Base-by-base conservation (phyloP, 2,888 invertebrate species). In the Torymus aiolomorphi region DNA sequence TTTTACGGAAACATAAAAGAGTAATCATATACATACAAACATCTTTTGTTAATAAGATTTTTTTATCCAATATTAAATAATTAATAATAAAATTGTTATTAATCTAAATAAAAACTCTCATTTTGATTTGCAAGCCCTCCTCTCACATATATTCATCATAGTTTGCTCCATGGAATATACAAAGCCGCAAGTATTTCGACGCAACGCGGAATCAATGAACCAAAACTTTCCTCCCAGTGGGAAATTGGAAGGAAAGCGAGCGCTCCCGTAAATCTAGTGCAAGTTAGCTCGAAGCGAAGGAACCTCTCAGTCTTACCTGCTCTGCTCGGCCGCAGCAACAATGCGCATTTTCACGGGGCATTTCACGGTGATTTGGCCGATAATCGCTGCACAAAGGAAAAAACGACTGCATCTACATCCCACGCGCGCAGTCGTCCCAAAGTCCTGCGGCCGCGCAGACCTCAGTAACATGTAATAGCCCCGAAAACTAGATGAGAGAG, bases 301-400 rank as follows among this genome's bases (percentile, higher is more conserved):
- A n/a, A 54, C 31, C n/a, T 49, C 57, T 8, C 61, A 14, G 62
- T 62, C 67, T 78, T 78, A 78, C 73, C 78, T 78, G 72, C 54
- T 42, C 8, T 42, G 42, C 42, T 42, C 24, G 57, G 61, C 49
- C 2, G 24, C 54, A 5, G 24, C 42, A 65, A 78, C 78, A 78
- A 78, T 74, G 51, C 61, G 49, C 66, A 59, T 61, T 72, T 77
- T 57, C 71, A 72, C 66, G 49, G 67, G 51, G 72, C 85, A 88
- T 89, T 89, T 89, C 83, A 87, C 86, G 89, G 87, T 88, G 87
- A 89, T 89, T 89, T 88, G 86, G 86, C 81, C 85, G 83, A 85
- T 88, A 89, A 89, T 89, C 89, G 87, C 86, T 31, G 84, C 67
- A 89, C 89, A 89, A 89, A 88, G 84, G 85, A 78, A 49, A 73